Evolutionary conservation across 2,797 vertebrate species (phyloP).

Genomic region (Phoebastria nigripes): DNA sequence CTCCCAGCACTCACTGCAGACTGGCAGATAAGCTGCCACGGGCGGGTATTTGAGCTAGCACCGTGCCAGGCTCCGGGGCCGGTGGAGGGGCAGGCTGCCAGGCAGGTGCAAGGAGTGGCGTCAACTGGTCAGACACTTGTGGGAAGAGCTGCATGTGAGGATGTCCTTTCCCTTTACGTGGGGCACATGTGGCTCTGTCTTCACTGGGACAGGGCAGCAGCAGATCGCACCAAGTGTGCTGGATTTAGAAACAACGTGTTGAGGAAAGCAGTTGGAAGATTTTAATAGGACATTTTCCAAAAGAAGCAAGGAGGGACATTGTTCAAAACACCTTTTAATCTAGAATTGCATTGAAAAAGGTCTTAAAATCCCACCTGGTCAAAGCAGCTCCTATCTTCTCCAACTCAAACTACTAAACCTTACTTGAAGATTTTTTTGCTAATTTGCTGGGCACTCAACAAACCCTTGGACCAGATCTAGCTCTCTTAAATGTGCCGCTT

Average conservation of each 20-base stretch:
- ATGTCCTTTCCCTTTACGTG: neutral
- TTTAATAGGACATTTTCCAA: neutral
- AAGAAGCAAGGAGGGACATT: neutral
- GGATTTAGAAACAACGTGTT: neutral
- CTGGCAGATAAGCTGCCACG: neutral
- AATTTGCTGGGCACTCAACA: neutral
- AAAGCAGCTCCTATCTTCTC: neutral
- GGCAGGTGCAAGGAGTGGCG: neutral
- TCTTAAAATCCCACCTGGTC: neutral
- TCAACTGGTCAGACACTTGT: neutral
- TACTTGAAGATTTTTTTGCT: neutral
- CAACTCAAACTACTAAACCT: neutral
- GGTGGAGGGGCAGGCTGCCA: neutral
- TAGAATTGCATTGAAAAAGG: neutral
- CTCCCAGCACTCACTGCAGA: neutral
- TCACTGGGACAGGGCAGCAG: too few species aligned
- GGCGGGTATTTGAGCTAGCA: neutral
- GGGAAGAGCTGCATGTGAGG: neutral
- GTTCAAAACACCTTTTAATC: neutral
- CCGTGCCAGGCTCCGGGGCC: accelerated
- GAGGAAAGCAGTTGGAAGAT: neutral
- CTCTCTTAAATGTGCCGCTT: neutral
- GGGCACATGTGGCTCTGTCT: neutral
- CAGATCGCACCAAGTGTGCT: neutral
- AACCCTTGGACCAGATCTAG: neutral